Evolutionary conservation across 2,797 vertebrate species (phyloP).

Genomic region (Sphenodon punctatus): DNA sequence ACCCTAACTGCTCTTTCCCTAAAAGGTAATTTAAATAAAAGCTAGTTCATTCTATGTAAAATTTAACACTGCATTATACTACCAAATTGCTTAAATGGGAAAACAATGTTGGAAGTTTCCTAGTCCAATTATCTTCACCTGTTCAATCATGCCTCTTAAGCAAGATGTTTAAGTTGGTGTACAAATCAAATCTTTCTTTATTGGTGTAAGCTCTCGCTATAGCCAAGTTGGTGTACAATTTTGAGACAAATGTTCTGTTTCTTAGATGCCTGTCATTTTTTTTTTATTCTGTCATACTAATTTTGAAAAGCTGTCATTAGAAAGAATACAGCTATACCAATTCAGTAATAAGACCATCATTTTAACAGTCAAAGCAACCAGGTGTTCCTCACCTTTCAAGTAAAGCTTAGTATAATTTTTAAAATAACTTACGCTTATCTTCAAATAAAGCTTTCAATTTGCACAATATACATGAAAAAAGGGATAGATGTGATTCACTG

Average conservation of each 20-base stretch:
- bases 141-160: neutral
- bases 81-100: neutral
- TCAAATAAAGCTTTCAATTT: neutral
- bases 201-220: too few species aligned
- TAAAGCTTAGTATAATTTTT: neutral
- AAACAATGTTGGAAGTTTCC: neutral
- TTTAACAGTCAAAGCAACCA: neutral
- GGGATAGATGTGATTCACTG: slow-evolving; percentile 17
- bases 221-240: too few species aligned
- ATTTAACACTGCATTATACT: neutral
- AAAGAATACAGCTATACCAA: neutral
- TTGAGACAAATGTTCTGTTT: too few species aligned
- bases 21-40: too few species aligned
- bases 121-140: neutral
- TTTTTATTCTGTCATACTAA: neutral
- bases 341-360: neutral
- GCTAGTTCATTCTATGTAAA: too few species aligned
- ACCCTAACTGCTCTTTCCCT: neutral
- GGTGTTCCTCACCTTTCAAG: neutral
- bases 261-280: too few species aligned
- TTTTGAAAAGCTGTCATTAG: neutral
- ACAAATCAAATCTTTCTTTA: too few species aligned
- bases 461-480: neutral
- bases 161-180: neutral
- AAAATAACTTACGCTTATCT: neutral